These are phyloP conservation scores for Chondrosia reniformis DNA, from an alignment of 37 sponge, comb jelly and placozoan species.

Conservation along the genomic window DNA sequence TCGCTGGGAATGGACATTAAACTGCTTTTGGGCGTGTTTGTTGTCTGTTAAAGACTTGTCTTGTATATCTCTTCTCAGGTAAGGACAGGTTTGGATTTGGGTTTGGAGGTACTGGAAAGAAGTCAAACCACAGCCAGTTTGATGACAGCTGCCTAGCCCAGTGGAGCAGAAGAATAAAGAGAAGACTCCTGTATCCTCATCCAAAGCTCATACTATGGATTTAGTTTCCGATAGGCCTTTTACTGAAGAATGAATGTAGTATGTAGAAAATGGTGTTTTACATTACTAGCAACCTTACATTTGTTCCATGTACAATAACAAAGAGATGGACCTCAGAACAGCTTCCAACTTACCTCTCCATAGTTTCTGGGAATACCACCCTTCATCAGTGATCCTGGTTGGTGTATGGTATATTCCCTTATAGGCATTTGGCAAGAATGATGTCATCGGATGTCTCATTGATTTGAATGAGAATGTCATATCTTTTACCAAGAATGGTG, in stretches of 20 bases:
- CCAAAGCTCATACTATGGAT: no score
- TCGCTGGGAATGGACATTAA: background rate
- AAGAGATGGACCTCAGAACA: no score
- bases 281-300: no score
- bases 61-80: constrained; percentile 16
- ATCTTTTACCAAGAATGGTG: constrained; percentile 89
- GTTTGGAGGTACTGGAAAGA: constrained; percentile 97
- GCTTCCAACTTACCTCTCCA: no score
- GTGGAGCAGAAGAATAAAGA: no score
- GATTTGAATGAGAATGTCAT: constrained; percentile 63
- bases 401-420: no score
- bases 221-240: no score
- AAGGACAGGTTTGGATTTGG: constrained; percentile 92
- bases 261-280: background rate
- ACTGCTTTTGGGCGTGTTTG: background rate
- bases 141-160: no score
- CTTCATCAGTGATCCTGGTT: no score
- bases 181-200: constrained; percentile 35
- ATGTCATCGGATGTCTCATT: constrained; percentile 85
- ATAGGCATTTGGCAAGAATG: constrained; percentile 80
- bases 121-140: constrained; percentile 78
- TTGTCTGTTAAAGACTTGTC: background rate
- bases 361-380: no score
- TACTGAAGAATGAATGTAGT: background rate
- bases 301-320: no score